phyloP scores from a whole-genome alignment of 2,888 invertebrate genomes.

The Epinotia demarniana region DNA sequence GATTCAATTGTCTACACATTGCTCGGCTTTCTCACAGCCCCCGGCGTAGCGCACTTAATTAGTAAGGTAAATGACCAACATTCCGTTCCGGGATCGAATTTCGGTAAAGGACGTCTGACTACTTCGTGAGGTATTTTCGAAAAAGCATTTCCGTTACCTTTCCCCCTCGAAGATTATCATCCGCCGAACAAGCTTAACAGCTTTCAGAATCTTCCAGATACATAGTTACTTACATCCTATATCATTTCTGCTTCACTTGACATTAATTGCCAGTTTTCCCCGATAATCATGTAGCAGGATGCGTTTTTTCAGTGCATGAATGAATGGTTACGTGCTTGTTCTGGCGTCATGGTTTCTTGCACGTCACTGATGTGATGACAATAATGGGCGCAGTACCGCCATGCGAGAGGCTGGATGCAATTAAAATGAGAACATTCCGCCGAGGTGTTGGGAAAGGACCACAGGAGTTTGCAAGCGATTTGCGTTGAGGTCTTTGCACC shows the following conservation, averaged over 20 bases:
- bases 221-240: constrained; percentile 12
- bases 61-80: constrained; percentile 81
- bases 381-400: constrained; percentile 67
- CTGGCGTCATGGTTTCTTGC: constrained; percentile 73
- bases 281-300: constrained; percentile 59
- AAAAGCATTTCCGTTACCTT: neutral
- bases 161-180: neutral
- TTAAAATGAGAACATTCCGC: constrained; percentile 49
- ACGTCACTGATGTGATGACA: constrained; percentile 74
- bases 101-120: constrained; percentile 41
- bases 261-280: constrained; percentile 48
- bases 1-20: constrained; percentile 82
- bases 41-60: constrained; percentile 78
- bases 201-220: neutral
- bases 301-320: constrained; percentile 66
- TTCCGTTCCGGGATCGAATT: constrained; percentile 60
- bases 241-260: constrained; percentile 6
- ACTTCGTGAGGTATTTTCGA: neutral
- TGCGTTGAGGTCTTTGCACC: neutral
- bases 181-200: neutral
- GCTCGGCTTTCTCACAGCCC: constrained; percentile 78
- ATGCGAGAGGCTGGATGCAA: constrained; percentile 47
- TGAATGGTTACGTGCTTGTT: constrained; percentile 65
- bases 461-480: neutral
- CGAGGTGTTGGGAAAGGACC: constrained; percentile 46